phyloP scores from a whole-genome alignment of 2,113 vertebrate genomes.

The Archilochus colubris region DNA sequence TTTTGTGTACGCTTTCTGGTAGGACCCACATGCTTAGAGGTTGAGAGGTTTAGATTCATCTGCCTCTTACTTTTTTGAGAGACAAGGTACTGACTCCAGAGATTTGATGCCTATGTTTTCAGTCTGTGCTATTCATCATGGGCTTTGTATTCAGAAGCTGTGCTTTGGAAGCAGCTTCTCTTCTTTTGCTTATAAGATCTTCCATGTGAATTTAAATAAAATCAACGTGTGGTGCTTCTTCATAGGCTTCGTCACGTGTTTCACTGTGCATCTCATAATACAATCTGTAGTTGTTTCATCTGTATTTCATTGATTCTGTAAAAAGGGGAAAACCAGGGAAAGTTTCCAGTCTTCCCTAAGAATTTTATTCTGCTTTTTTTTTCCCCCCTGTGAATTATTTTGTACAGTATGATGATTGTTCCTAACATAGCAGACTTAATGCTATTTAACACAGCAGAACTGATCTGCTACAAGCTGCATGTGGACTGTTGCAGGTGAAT shows the following conservation, averaged over 20 bases:
- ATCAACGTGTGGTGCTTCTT: not conserved
- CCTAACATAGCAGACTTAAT: not conserved
- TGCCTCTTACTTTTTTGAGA: not conserved
- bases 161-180: not conserved
- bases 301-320: not conserved
- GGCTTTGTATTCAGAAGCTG: not conserved
- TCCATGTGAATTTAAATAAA: not conserved
- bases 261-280: not conserved
- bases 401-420: not conserved
- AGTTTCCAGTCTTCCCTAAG: not conserved
- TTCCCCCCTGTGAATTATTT: not conserved
- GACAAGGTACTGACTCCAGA: not conserved
- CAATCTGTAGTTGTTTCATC: rapidly evolving
- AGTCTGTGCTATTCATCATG: not conserved
- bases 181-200: not conserved
- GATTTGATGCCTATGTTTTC: not conserved
- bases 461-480: not conserved
- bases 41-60: not conserved
- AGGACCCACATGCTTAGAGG: not conserved
- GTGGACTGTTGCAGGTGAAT: not conserved
- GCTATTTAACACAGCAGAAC: not conserved
- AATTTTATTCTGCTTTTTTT: not conserved
- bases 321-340: not conserved
- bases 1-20: not conserved
- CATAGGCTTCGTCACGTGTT: not conserved